Base-by-base conservation (phyloP, 2,797 vertebrate genomes). In the Danio aesculapii region DNA sequence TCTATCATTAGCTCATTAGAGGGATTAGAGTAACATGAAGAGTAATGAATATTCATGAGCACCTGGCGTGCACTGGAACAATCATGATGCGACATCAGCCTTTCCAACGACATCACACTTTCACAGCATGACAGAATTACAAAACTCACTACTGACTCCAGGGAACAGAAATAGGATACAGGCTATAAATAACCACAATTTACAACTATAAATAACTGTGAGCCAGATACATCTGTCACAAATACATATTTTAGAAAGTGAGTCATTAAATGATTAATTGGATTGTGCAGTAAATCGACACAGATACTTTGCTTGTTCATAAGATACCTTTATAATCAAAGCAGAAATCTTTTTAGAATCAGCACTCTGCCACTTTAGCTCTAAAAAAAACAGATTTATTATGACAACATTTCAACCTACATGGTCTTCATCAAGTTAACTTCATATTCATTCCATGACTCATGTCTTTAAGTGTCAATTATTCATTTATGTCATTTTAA, bases 41-140 rank as follows among this genome's bases (percentile, higher is more conserved):
- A 3, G 2, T 70, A 30, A n/a, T 81, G 64, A 78, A 84, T 84
- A 81, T 84, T 83, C 83, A 85, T 83, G 59, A 82, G 63, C 47
- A 78, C 77, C 74, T 81, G 49, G 21, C 67, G 69, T 73, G 11
- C 30, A 53, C 59, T 44, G 30, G 61, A 58, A 57, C 41, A 71
- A 49, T 76, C 30, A 47, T 62, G n/a, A 13, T 44, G n/a, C 16
- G 21, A 63, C 57, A 30, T 30, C 30, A 49, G 71, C 49, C 13
- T 53, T 69, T 70, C 53, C 57, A 53, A 47, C 75, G 61, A 73
- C 59, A 66, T 58, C 59, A 21, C 70, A 58, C 70, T 47, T 66
- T 64, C 61, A 64, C 49, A 80, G 49, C 12, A 1, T 41, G 61
- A 41, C 49, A 73, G 50, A 71, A 71, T 63, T 46, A 17, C 77